phyloP scores from a whole-genome alignment of 1,140 invertebrate genomes.

The Cataglyphis hispanica region DNA sequence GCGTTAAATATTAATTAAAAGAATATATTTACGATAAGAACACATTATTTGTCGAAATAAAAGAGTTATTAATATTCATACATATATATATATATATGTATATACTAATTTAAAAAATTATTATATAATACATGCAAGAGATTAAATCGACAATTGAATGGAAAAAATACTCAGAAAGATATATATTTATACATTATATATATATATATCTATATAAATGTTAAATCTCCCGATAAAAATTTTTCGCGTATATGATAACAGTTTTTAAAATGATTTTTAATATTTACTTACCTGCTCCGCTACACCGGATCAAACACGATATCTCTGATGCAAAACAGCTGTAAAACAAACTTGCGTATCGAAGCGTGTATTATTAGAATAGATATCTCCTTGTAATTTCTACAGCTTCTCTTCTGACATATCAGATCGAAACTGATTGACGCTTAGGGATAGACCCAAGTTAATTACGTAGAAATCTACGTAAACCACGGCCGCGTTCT shows the following conservation, averaged over 20 bases:
- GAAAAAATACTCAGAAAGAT: background rate
- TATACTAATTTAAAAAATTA: background rate
- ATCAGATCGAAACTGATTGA: conserved; percentile 73
- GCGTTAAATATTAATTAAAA: no score
- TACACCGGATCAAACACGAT: background rate
- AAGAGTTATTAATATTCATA: background rate
- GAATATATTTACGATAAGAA: background rate
- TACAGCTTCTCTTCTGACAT: conserved; percentile 65
- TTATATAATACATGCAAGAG: background rate
- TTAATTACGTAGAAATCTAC: conserved; percentile 75
- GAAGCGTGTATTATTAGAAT: conserved; percentile 58
- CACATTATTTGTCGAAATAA: background rate
- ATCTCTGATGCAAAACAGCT: background rate
- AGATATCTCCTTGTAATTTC: conserved; percentile 41
- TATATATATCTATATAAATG: background rate
- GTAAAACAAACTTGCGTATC: background rate
- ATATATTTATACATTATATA: background rate
- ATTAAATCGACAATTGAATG: background rate
- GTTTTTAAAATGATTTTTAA: background rate
- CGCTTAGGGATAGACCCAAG: conserved; percentile 71
- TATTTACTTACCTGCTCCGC: conserved; percentile 39
- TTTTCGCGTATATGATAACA: background rate
- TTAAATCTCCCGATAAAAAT: background rate
- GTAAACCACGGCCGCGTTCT: conserved; percentile 63
- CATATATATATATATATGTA: background rate